Conservation (phyloP, 2,888 invertebrate species). For the Helobdella robusta region DNA sequence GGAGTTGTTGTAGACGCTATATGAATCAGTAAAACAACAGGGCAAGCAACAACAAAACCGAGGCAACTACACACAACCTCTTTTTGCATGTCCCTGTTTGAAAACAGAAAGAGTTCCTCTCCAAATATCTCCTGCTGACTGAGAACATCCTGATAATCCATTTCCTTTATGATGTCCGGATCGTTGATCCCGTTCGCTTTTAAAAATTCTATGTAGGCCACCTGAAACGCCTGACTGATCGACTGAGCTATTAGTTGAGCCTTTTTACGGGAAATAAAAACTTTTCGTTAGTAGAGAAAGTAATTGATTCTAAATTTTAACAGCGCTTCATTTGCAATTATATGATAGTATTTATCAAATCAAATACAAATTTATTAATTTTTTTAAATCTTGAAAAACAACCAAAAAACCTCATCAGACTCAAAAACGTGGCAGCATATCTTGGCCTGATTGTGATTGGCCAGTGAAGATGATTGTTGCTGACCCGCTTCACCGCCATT, state of each 20-base stretch:
- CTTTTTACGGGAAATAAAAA: too few species aligned
- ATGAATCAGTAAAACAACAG: too few species aligned
- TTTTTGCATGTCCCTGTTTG: slow-evolving; percentile 93
- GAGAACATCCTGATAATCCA: slow-evolving; percentile 98
- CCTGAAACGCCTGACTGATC: slow-evolving; percentile 96
- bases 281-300: too few species aligned
- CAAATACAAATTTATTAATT: too few species aligned
- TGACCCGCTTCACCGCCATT: background rate
- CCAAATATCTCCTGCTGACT: slow-evolving; percentile 99
- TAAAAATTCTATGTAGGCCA: slow-evolving; percentile 98
- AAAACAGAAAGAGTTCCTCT: slow-evolving; percentile 96
- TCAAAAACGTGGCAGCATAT: slow-evolving; percentile 99
- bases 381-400: too few species aligned
- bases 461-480: slow-evolving; percentile 28
- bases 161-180: slow-evolving; percentile 95
- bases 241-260: slow-evolving; percentile 98
- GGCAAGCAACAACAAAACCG: background rate
- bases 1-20: too few species aligned
- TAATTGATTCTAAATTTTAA: too few species aligned
- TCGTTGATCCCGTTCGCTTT: slow-evolving; percentile 99
- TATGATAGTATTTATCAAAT: too few species aligned
- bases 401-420: slow-evolving; percentile 72
- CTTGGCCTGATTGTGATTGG: slow-evolving; percentile 55
- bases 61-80: slow-evolving; percentile 59
- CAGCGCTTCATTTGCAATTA: too few species aligned